Evolutionary conservation across 2,113 vertebrate species (phyloP), one percentile per base, ranked within the genome.

Genomic region (Callospermophilus lateralis): DNA sequence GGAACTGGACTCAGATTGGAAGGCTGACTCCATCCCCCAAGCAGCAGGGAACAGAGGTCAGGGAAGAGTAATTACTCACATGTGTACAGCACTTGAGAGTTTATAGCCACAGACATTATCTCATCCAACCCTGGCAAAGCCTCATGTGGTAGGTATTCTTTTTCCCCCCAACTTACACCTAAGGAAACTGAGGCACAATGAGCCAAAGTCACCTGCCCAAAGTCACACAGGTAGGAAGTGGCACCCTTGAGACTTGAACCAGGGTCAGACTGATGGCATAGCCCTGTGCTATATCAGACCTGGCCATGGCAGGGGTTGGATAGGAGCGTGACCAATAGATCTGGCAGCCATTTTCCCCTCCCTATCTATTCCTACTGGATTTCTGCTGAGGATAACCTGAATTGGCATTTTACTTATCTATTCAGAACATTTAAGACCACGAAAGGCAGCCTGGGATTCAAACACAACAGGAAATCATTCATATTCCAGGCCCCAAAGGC

Each of bases 71-170:
- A 98, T 96, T 93, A 96, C 61, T 97, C 93, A 97, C 95, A 96
- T 93, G 90, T 96, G 95, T 94, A 95, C 32, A 88, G 76, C 94
- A 84, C 80, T 96, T 94, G 89, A 95, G 94, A 92, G 58, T 94
- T 97, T 96, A 92, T 84, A 92, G 72, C 94, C 96, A 97, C 61
- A 97, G 95, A 96, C 94, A 94, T 97, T 97, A 97, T 93, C 95
- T 98, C 97, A 97, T 93, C 93, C 94, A 55, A 94, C 93, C 70
- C 84, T 97, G 84, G 90, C 93, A 97, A 72, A 94, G 85, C 58
- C 90, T 81, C 90, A 67, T 34, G 74, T 90, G 72, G 84, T 81
- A 97, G 93, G 67, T 84, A 92, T 92, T 90, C 90, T 90, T 72
- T 55, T 84, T 87, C 87, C 34, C 94, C 67, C 90, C 72, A 94